A percentile compares a stretch with the other conserved stretches of the same genome.
phyloP scores from a whole-genome alignment of 2,113 vertebrate genomes.

The Crotalus helleri region DNA sequence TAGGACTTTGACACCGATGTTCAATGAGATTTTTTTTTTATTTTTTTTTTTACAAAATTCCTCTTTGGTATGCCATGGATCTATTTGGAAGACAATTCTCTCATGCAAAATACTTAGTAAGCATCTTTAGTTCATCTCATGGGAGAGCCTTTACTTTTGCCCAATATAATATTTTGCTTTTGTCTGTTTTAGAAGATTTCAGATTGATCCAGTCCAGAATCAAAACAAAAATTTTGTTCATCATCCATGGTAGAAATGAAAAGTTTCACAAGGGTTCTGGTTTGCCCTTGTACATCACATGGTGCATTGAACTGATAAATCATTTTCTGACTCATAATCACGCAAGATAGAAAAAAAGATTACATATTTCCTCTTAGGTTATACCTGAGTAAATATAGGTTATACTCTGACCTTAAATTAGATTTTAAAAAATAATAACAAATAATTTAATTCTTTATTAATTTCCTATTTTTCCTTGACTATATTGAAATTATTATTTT shows the following conservation, averaged over 20 bases:
- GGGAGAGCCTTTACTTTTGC: neutral
- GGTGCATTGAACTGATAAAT: neutral
- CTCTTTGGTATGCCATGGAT: neutral
- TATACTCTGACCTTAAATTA: neutral
- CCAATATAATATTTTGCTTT: neutral
- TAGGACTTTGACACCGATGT: neutral
- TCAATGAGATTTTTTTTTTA: neutral
- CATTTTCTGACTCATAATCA: neutral
- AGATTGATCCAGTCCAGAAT: neutral
- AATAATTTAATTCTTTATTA: neutral
- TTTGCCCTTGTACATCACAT: neutral
- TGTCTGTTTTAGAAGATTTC: neutral
- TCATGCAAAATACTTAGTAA: neutral
- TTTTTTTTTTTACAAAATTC: neutral
- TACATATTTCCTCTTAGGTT: neutral
- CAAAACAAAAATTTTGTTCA: neutral
- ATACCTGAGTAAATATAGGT: neutral
- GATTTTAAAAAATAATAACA: neutral
- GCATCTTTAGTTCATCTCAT: neutral
- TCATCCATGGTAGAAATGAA: neutral
- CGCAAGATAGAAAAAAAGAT: neutral
- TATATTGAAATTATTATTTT: neutral
- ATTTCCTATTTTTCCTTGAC: neutral
- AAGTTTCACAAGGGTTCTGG: neutral
- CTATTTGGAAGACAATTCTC: neutral